Conservation (phyloP, 2,113 vertebrate species). For the Neotoma lepida region DNA sequence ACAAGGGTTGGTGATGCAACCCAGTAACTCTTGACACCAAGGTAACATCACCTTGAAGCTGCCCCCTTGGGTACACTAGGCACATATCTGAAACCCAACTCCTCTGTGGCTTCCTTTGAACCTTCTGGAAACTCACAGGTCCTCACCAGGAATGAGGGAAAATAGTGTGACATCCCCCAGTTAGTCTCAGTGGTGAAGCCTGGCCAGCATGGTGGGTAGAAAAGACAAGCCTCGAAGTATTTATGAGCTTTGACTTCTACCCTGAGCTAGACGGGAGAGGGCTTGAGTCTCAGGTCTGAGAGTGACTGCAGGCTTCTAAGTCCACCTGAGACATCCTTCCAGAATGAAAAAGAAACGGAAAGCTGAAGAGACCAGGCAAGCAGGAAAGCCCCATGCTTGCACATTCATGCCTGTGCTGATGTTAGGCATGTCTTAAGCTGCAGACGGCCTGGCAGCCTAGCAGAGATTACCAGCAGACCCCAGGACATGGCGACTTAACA, state of each 20-base stretch:
- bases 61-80: neutral
- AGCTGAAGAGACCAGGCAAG: neutral
- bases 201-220: neutral
- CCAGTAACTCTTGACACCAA: neutral
- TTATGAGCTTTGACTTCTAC: no score
- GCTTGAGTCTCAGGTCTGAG: neutral
- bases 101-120: neutral
- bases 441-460: neutral
- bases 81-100: neutral
- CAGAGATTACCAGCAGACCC: neutral
- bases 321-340: neutral
- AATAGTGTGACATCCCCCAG: neutral
- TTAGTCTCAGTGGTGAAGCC: neutral
- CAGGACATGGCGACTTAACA: neutral
- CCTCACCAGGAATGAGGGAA: neutral
- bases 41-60: neutral
- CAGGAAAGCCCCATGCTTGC: neutral
- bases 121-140: neutral
- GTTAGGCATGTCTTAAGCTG: neutral
- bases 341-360: neutral
- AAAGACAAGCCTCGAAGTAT: neutral
- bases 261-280: neutral
- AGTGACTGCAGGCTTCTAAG: neutral
- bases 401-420: accelerated
- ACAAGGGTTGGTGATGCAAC: neutral